Base-by-base conservation (phyloP, 1,140 invertebrate genomes). In the Drosophila burlai region DNA sequence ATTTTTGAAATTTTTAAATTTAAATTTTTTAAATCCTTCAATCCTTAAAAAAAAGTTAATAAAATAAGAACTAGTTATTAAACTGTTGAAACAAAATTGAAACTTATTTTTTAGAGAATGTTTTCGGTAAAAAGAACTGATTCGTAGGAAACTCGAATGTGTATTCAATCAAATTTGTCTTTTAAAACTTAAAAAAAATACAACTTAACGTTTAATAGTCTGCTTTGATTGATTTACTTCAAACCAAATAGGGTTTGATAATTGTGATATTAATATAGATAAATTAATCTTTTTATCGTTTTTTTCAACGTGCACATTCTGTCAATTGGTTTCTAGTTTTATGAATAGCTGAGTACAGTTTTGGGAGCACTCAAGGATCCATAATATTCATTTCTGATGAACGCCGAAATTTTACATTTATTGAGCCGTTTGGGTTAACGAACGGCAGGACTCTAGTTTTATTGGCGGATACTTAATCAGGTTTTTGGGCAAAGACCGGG, bases 391-490 rank as follows among this genome's bases (percentile, higher is more conserved):
- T 38, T 50, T 24, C 36, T 47, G 45, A 71, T 38, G 38, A 73
- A 73, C n/a, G 68, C 55, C 49, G 29, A 55, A 43, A 61, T 73
- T 74, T 73, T 61, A 74, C 68, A 74, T 74, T 73, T 73, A 73
- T 73, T 73, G 67, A 73, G 67, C 57, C 24, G 46, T 73, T 73
- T 36, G 67, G 69, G 31, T 24, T 60, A 72, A 73, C 54, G 67
- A 73, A 73, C 54, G 38, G 24, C 49, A 60, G 36, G 26, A 46
- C 66, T 60, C 66, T 71, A 52, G 54, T 73, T 72, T 60, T 49
- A 73, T 60, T 73, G 45, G 52, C 21, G 67, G 67, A 72, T 68
- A 47, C 26, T 46, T 68, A 71, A 71, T 71, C 64, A 68, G 64
- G 24, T 57, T 68, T 68, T 57, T 11, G 38, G 62, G 3, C 16